These are phyloP conservation scores for Dryadula phaetusa DNA, from an alignment of 2,888 invertebrate species.

Conservation along the genomic window DNA sequence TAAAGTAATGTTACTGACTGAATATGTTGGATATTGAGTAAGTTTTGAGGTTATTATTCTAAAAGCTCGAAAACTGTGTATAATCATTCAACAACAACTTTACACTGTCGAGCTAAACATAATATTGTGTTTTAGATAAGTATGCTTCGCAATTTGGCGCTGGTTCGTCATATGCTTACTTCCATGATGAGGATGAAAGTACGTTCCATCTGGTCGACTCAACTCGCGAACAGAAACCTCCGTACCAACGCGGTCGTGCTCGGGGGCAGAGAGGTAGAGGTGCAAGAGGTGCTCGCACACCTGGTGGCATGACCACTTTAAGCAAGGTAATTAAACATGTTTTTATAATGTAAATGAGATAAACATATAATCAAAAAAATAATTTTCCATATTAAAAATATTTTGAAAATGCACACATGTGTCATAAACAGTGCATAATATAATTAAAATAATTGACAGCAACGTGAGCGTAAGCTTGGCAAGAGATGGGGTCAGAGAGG, in stretches of 20 bases:
- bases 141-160: slow-evolving; percentile 97
- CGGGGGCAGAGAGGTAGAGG: slow-evolving; percentile 91
- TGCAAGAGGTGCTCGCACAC: slow-evolving; percentile 87
- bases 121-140: slow-evolving; percentile 85
- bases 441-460: slow-evolving; percentile 74
- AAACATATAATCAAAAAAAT: not conserved
- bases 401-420: not conserved
- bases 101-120: not conserved
- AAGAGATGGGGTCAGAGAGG: slow-evolving; percentile 95
- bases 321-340: slow-evolving; percentile 85
- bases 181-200: slow-evolving; percentile 99
- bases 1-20: not conserved
- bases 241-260: slow-evolving; percentile 96
- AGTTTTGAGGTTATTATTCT: slow-evolving; percentile 45
- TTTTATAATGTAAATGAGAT: not conserved
- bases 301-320: slow-evolving; percentile 91
- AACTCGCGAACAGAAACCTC: slow-evolving; percentile 93
- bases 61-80: not conserved
- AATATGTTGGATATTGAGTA: not conserved
- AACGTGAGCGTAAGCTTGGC: slow-evolving; percentile 90
- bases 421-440: not conserved
- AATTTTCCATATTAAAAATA: too few relatives aligned
- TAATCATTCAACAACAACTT: not conserved
- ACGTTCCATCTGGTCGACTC: slow-evolving; percentile 99
- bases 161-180: slow-evolving; percentile 98